These are phyloP conservation scores for Saguinus midas DNA, from an alignment of 2,113 vertebrate genomes.

Conservation along the genomic window DNA sequence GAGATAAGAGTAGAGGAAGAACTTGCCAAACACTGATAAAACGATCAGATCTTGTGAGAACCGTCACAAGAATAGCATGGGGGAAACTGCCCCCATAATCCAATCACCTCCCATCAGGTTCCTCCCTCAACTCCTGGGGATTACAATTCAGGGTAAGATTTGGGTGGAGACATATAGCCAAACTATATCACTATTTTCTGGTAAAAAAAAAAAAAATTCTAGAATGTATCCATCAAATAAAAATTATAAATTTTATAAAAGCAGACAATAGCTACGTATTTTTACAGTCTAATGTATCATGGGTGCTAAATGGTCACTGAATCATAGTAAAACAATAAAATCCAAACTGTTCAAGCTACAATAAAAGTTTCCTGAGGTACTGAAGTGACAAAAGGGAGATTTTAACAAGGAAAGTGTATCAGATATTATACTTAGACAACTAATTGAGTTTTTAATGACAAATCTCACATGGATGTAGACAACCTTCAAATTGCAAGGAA, in stretches of 20 bases:
- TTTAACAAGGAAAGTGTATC: neutral
- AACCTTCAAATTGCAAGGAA: slow-evolving; percentile 32
- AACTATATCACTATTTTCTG: neutral
- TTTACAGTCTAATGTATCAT: neutral
- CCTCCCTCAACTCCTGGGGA: too few species aligned
- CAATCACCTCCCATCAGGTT: too few species aligned
- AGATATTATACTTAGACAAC: neutral
- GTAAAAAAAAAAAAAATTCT: neutral
- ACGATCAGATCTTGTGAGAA: too few species aligned
- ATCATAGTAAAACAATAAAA: slow-evolving; percentile 31
- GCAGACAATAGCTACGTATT: neutral
- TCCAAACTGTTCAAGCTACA: neutral
- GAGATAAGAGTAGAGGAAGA: too few species aligned
- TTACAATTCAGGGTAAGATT: too few species aligned
- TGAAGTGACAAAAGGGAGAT: neutral
- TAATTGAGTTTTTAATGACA: slow-evolving; percentile 41
- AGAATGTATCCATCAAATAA: neutral
- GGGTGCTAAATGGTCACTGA: neutral
- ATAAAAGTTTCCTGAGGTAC: neutral
- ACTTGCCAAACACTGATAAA: too few species aligned
- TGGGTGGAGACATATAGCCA: too few species aligned
- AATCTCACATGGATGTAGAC: neutral
- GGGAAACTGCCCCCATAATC: too few species aligned
- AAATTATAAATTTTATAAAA: neutral
- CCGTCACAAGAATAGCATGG: too few species aligned